phyloP scores from a whole-genome alignment of 2,113 vertebrate species.

The Hippolais icterina region DNA sequence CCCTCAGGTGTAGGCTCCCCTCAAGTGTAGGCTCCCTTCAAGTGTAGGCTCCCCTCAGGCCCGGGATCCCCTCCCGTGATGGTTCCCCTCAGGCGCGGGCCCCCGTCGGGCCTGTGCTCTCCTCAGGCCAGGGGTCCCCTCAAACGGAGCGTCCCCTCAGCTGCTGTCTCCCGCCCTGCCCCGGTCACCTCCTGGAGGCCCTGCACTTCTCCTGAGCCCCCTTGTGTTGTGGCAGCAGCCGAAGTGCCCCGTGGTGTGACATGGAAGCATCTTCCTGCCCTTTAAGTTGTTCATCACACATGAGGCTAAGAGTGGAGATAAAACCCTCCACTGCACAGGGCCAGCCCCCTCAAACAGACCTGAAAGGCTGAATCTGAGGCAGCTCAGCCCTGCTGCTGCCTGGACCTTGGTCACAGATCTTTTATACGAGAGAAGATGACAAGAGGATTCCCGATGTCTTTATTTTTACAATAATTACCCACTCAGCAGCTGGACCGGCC shows the following conservation, averaged over 20 bases:
- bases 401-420: fast-evolving
- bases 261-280: neutral
- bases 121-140: neutral
- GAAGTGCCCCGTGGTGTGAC: neutral
- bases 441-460: neutral
- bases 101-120: neutral
- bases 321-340: neutral
- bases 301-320: no score
- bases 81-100: neutral
- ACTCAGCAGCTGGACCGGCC: neutral
- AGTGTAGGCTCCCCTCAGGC: neutral
- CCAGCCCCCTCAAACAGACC: neutral
- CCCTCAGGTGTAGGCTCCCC: no score
- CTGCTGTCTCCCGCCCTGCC: fast-evolving
- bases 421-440: neutral
- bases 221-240: neutral
- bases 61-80: neutral
- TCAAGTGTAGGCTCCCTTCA: neutral
- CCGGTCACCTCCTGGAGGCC: fast-evolving
- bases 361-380: neutral
- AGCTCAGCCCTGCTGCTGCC: neutral
- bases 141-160: neutral
- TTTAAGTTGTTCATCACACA: neutral
- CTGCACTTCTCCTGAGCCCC: fast-evolving
- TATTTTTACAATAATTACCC: neutral